Evolutionary conservation across 2,888 invertebrate species (phyloP).

Genomic region (Calameuta idolon): DNA sequence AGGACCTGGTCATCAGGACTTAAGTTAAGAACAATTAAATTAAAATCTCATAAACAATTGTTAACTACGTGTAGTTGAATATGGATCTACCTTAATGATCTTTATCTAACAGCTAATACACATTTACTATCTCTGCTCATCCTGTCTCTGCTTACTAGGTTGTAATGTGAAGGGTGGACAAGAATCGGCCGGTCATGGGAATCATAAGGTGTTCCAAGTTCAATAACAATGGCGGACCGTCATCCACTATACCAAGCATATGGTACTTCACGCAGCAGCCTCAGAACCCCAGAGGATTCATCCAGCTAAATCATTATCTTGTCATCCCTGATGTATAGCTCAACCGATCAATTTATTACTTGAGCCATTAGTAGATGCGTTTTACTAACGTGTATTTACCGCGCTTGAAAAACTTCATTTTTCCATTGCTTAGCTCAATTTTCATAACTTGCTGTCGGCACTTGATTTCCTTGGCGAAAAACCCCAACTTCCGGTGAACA

Average conservation of each 20-base stretch:
- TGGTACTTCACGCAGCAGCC: constrained; percentile 42
- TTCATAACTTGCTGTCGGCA: neutral
- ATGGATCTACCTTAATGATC: neutral
- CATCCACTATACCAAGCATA: constrained; percentile 35
- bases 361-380: constrained; percentile 4
- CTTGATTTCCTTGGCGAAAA: constrained; percentile 16
- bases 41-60: neutral
- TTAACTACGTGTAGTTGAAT: neutral
- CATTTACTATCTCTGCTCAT: neutral
- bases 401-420: neutral
- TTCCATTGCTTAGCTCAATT: neutral
- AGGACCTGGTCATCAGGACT: neutral
- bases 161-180: constrained; percentile 6
- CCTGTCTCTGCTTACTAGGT: neutral
- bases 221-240: constrained; percentile 29
- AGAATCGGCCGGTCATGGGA: constrained; percentile 37
- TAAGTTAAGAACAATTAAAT: neutral
- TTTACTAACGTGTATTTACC: neutral
- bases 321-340: constrained; percentile 46
- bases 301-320: constrained; percentile 46
- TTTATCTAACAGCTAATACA: neutral
- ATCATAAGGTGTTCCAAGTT: constrained; percentile 37
- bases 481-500: constrained; percentile 17
- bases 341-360: constrained; percentile 16
- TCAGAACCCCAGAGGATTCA: constrained; percentile 28